Base-by-base conservation (phyloP, 2,113 vertebrate species). In the Odocoileus virginianus region DNA sequence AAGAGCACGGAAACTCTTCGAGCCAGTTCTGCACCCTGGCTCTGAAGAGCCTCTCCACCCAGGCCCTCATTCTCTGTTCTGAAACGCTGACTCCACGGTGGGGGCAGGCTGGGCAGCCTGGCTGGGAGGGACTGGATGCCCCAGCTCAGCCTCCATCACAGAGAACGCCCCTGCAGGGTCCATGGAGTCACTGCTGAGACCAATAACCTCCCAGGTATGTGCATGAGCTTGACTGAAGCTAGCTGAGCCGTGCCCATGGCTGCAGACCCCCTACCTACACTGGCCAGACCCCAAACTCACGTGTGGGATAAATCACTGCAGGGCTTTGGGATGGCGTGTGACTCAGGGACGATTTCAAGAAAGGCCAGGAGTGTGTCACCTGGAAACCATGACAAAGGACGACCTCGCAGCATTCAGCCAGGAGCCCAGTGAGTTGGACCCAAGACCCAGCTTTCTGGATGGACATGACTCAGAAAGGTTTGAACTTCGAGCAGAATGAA, bases 251-350 rank as follows among this genome's bases (percentile, higher is more conserved):
- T 12, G 30, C 40, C 61, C 16, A 1, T 3, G 33, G 9, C 5
- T 5, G 21, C 9, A 17, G 21, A 21, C 28, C 21, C 60, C n/a
- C 15, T 74, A 3, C 17, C 23, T 50, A 25, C 27, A 8, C 58
- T 17, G 19, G 23, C 10, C 2, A 1, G 52, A 40, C 33, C 12
- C 12, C 14, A 17, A 21, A 55, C 33, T 14, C 19, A 4, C 5
- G 1, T 2, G 19, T 2, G 2, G 3, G 2, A 30, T 3, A 7
- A 79, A 12, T 2, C 6, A 1, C 15, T 55, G 58, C 0, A 0
- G 17, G 27, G 52, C 43, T 40, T 7, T 1, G 50, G 30, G 23
- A 9, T 9, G 40, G 64, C 27, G 0, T 2, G 40, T 47, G n/a
- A 5, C 5, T 3, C 3, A 0, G 78, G 17, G 30, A 9, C 40